These are phyloP conservation scores for Drosophila mettleri DNA, from an alignment of 2,888 invertebrate genomes.

Conservation along the genomic window DNA sequence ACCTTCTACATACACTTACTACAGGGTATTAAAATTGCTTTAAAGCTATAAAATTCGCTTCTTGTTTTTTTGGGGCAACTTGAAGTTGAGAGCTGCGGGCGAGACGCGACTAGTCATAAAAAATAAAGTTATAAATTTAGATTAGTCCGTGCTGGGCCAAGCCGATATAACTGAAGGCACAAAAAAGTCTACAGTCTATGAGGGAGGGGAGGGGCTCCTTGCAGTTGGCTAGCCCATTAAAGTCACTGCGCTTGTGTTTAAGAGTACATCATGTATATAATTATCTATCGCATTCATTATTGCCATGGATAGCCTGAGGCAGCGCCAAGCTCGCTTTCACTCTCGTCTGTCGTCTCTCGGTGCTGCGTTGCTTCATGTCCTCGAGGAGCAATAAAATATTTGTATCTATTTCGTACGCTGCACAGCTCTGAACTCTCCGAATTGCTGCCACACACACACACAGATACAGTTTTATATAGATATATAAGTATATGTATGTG, in stretches of 20 bases:
- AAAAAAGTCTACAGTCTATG: not conserved
- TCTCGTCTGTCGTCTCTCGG: too few species aligned
- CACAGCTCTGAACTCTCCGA: constrained; percentile 26
- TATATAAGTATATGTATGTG: too few species aligned
- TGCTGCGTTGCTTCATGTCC: constrained; percentile 58
- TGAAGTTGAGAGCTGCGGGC: constrained; percentile 13
- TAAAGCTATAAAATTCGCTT: constrained; percentile 51
- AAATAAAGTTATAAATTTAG: constrained; percentile 80
- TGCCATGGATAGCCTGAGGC: constrained; percentile 43
- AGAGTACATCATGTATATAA: constrained; percentile 57
- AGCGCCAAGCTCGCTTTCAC: constrained; percentile 38
- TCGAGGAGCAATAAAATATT: constrained; percentile 81
- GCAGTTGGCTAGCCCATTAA: constrained; percentile 62
- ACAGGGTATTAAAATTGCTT: constrained; percentile 36
- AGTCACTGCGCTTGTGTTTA: constrained; percentile 55
- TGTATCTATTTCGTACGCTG: constrained; percentile 69
- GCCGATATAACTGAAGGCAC: constrained; percentile 41
- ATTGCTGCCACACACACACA: constrained; percentile 55
- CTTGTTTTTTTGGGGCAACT: not conserved
- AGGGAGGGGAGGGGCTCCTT: not conserved
- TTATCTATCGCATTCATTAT: constrained; percentile 79
- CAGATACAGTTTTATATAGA: not conserved
- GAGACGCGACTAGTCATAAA: constrained; percentile 50
- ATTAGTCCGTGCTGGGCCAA: constrained; percentile 65
- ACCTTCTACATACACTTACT: not conserved